phyloP scores from a whole-genome alignment of 2,797 vertebrate genomes.

The Leuciscus waleckii region DNA sequence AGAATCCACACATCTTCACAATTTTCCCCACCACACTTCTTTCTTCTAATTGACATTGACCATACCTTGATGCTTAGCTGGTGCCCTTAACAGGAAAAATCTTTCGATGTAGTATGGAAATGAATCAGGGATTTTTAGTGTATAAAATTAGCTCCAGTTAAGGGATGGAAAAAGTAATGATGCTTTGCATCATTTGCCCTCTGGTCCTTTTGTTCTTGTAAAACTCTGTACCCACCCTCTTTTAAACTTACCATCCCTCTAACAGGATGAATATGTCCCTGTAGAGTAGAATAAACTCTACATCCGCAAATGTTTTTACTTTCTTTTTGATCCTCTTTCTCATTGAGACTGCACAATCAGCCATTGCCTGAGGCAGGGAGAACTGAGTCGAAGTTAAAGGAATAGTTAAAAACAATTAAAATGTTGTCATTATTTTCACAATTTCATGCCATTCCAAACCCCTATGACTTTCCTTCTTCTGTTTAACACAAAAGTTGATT shows the following conservation, averaged over 20 bases:
- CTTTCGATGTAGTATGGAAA: neutral
- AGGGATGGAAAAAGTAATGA: conserved; percentile 19
- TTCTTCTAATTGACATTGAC: conserved; percentile 11
- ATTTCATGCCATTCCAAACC: neutral
- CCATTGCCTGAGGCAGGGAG: neutral
- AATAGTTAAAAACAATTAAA: neutral
- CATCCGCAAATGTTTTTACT: conserved; percentile 9
- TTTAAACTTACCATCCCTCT: conserved; percentile 22
- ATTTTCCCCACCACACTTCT: neutral
- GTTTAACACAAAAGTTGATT: neutral
- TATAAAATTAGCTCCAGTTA: conserved; percentile 1
- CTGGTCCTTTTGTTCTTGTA: conserved; percentile 42
- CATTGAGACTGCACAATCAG: conserved; percentile 4
- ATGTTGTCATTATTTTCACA: neutral
- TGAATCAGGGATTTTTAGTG: neutral
- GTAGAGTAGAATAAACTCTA: neutral
- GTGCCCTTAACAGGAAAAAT: neutral
- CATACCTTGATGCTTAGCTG: neutral
- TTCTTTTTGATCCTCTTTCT: conserved; percentile 10
- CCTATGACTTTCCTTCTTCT: no score
- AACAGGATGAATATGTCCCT: conserved; percentile 25
- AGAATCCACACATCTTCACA: conserved; percentile 23
- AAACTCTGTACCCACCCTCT: conserved; percentile 21
- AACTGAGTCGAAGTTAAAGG: neutral
- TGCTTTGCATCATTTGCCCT: conserved; percentile 36